Base-by-base conservation (phyloP, 2,797 vertebrate species). In the Poecilia velifera region DNA sequence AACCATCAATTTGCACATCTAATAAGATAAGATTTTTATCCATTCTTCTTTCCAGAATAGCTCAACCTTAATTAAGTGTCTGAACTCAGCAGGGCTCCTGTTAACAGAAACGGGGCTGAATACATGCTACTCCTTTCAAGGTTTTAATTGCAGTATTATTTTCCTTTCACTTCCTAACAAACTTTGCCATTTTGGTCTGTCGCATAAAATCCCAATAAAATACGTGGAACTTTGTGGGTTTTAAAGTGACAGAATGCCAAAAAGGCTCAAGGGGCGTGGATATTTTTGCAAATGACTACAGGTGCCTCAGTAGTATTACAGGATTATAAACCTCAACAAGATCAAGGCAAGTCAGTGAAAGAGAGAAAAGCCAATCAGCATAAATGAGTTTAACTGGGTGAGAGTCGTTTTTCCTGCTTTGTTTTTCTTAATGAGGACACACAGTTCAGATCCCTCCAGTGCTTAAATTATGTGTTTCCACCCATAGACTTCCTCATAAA, bases 341-440 rank as follows among this genome's bases (percentile, higher is more conserved):
- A 90, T 91, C 88, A 76, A 89, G 85, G 64, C 18, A 87, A 88
- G 80, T 92, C 86, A 87, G 76, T 62, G 84, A 87, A 85, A 87
- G 88, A 82, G 86, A 93, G 93, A 90, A 93, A 89, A 46, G 83
- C 85, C 92, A 94, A 95, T 93, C 91, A 94, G 92, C 92, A 92
- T 89, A 90, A 95, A 93, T 92, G 91, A 92, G 92, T 92, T 88
- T 87, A 91, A 89, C 80, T 22, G 76, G 87, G 89, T 36, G 73
- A 90, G 81, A 82, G 85, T 62, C 90, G 90, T 88, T 90, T 88
- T 92, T 62, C 0, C 86, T 88, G 82, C 84, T 90, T 92, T 90
- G 92, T 92, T 87, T 91, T 72, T 78, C 82, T 86, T 89, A 89
- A 93, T 91, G 86, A 93, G 91, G 91, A 94, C 93, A 89, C 93